Evolutionary conservation across 2,888 invertebrate species (phyloP).

Genomic region (Drosophila kambysellisi): DNA sequence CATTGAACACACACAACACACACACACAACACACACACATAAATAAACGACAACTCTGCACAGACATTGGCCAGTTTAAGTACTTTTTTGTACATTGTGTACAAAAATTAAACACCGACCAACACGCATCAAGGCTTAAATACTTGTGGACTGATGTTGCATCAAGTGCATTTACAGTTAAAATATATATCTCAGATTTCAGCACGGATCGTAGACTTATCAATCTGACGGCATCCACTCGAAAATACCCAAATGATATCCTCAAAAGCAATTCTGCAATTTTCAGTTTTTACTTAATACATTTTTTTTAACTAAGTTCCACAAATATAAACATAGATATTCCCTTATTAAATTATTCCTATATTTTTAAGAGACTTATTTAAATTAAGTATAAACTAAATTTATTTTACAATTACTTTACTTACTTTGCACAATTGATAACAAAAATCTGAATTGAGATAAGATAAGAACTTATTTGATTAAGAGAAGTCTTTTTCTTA

Average conservation of each 20-base stretch:
- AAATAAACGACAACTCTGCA: conserved; percentile 10
- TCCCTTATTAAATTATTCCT: too few relatives aligned
- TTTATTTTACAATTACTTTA: not conserved
- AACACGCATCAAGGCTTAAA: not conserved
- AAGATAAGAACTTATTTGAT: too few relatives aligned
- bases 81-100: conserved; percentile 9
- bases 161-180: not conserved
- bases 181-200: not conserved
- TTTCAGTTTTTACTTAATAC: not conserved
- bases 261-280: not conserved
- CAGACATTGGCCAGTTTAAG: conserved; percentile 45
- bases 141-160: not conserved
- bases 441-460: not conserved
- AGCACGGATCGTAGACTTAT: not conserved
- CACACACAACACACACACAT: conserved; percentile 7
- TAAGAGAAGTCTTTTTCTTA: not conserved
- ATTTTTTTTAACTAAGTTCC: accelerated
- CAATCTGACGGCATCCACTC: not conserved
- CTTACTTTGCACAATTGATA: not conserved
- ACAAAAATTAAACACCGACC: not conserved
- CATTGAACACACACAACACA: conserved; percentile 14
- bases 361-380: not conserved
- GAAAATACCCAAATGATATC: not conserved
- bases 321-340: not conserved
- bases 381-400: not conserved